Conservation (phyloP, 2,113 vertebrate genomes). For the Mungos mungo region DNA sequence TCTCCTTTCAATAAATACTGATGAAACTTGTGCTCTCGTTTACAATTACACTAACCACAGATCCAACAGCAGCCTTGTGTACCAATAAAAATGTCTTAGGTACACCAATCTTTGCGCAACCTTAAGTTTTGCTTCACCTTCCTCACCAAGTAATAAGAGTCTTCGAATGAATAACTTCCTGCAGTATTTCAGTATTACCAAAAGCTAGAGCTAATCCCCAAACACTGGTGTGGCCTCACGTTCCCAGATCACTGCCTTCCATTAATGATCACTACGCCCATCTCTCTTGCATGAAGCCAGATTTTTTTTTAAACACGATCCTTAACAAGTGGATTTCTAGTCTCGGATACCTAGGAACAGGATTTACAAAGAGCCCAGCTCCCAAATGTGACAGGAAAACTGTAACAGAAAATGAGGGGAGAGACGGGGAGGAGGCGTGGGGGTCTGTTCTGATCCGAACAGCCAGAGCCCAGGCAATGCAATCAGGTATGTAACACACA, state of each 20-base stretch:
- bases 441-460: not conserved
- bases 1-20: not conserved
- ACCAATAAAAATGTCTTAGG: not conserved
- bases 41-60: not conserved
- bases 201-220: not conserved
- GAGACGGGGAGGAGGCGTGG: not conserved
- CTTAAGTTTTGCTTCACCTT: conserved; percentile 24
- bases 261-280: not conserved
- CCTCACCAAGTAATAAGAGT: not conserved
- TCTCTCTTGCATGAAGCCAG: not conserved
- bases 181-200: not conserved
- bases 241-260: not conserved
- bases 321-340: not conserved
- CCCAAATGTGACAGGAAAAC: not conserved
- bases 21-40: not conserved
- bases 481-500: not conserved
- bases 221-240: not conserved
- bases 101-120: not conserved
- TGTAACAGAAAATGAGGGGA: not conserved
- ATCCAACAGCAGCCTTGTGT: not conserved
- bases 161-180: not conserved
- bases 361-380: conserved; percentile 29
- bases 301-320: not conserved
- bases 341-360: not conserved
- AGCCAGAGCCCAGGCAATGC: not conserved